Percentiles rank a stretch among this genome's conserved stretches.
Conservation (phyloP, 2,888 invertebrate genomes). For the Pheosia gnoma region DNA sequence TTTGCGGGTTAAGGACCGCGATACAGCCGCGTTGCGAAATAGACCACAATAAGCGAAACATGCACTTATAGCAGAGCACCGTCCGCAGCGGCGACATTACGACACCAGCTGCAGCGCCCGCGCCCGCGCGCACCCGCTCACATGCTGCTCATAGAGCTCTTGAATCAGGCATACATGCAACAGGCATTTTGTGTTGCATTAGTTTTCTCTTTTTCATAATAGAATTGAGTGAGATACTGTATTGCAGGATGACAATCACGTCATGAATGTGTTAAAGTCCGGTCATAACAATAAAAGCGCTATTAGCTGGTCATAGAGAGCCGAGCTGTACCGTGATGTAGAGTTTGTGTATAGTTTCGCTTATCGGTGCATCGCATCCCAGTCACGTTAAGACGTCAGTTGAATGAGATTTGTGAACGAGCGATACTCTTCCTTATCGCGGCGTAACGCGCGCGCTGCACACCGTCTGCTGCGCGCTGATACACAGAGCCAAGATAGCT, state of each 20-base stretch:
- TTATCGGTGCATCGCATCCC: neutral
- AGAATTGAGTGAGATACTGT: no score
- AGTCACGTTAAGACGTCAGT: neutral
- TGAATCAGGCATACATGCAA: no score
- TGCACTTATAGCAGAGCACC: neutral
- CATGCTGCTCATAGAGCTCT: no score
- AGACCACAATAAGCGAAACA: neutral
- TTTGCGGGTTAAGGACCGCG: constrained; percentile 23
- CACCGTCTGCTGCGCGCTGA: neutral
- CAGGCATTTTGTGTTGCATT: no score
- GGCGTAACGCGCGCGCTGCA: neutral
- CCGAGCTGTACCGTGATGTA: neutral
- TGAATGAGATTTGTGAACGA: neutral
- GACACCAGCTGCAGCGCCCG: neutral
- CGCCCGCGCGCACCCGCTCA: neutral
- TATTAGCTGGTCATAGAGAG: no score
- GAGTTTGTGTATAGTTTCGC: neutral
- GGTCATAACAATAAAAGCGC: no score
- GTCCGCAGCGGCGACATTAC: neutral
- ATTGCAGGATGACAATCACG: no score
- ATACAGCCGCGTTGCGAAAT: neutral
- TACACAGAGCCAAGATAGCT: no score
- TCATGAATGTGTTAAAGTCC: no score
- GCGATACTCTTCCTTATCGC: neutral
- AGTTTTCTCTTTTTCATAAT: no score